A percentile compares a stretch with the other conserved stretches of the same genome.
Conservation (phyloP, 2,888 invertebrate genomes). For the Merodon equestris region DNA sequence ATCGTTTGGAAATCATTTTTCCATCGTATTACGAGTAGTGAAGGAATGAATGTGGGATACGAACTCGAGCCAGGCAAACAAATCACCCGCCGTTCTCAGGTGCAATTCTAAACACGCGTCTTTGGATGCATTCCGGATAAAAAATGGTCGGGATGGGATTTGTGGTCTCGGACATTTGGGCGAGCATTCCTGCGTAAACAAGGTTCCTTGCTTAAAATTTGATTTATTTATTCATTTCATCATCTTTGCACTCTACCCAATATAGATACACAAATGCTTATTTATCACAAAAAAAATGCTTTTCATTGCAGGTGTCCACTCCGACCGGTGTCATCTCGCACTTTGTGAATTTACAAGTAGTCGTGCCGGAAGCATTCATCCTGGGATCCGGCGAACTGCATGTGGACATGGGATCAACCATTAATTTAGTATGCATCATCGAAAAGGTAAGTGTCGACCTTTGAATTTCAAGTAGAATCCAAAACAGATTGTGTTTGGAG, state of each 20-base stretch:
- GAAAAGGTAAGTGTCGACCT: slow-evolving; percentile 86
- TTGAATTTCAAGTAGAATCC: neutral
- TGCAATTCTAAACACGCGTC: slow-evolving; percentile 29
- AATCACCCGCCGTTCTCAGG: slow-evolving; percentile 52
- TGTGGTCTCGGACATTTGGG: too few species aligned
- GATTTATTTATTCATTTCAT: too few species aligned
- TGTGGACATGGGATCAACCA: slow-evolving; percentile 93
- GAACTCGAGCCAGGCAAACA: slow-evolving; percentile 48
- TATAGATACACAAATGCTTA: too few species aligned
- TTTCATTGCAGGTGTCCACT: slow-evolving; percentile 86
- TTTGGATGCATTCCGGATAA: too few species aligned
- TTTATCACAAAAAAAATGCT: neutral
- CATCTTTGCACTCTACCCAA: too few species aligned
- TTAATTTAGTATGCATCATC: slow-evolving; percentile 92
- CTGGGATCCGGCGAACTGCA: slow-evolving; percentile 92
- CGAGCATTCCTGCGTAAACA: too few species aligned
- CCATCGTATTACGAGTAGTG: slow-evolving; percentile 4
- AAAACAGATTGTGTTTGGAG: too few species aligned
- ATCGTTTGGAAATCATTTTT: slow-evolving; percentile 47
- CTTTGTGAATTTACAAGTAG: slow-evolving; percentile 92
- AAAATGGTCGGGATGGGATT: too few species aligned
- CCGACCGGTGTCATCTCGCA: slow-evolving; percentile 90
- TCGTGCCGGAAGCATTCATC: slow-evolving; percentile 93
- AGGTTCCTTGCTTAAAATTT: too few species aligned
- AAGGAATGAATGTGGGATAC: slow-evolving; percentile 35